Evolutionary conservation across 1,140 invertebrate genomes (phyloP), one percentile per base, ranked within the genome.

Genomic region (Trichomalopsis sarcophagae): DNA sequence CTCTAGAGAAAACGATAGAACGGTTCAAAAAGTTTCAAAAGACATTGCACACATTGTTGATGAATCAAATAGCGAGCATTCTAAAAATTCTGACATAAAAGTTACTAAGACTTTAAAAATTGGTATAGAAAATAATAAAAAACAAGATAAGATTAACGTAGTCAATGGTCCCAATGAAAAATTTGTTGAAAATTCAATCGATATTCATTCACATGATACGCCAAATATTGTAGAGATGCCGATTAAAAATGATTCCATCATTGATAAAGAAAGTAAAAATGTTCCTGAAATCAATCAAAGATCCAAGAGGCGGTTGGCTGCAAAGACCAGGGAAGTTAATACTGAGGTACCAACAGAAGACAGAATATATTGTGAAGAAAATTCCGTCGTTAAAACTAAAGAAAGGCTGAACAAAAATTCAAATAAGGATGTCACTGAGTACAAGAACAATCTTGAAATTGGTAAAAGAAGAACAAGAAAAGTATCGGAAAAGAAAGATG

Each of bases 351-450:
- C 47, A 50, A 27, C 21, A 77, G 27, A 77, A 77, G 23, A 55
- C 50, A 11, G 2, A 5, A 21, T 21, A 75, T 36, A 71, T 33
- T 71, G 69, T 33, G 11, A 71, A 33, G 11, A 71, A 71, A 5
- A 71, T 71, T 30, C 23, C 69, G 69, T 71, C 27, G 82, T 79
- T 50, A 84, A 77, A 50, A 14, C 47, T 33, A 78, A 79, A 62
- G 76, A 84, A 84, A 79, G 68, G 55, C 68, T 84, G 68, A 71
- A 21, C 33, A 47, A 71, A 79, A 79, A 84, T 30, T 78, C 73
- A 4, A 79, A 83, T 44, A 69, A 62, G 77, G 77, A 68, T 77
- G 40, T 69, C 17, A 50, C 9, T 62, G 80, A 74, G 2, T 50
- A 23, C 27, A 74, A 68, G 27, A 74, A 36, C 27, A 27, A 71